A percentile compares a stretch with the other conserved stretches of the same genome.
Conservation (phyloP, 2,888 invertebrate genomes). For the Erannis defoliaria region DNA sequence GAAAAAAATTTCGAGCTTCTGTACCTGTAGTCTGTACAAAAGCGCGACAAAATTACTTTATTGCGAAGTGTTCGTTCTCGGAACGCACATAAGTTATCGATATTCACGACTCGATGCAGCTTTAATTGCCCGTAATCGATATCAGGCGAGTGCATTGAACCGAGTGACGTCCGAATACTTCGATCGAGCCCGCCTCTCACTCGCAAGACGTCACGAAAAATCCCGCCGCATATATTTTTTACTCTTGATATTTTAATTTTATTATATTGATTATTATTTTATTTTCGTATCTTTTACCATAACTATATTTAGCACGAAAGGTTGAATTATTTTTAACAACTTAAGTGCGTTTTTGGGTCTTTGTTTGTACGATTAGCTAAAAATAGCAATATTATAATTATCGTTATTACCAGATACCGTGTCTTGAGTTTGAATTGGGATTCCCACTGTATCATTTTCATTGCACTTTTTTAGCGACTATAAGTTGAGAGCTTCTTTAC, state of each 20-base stretch:
- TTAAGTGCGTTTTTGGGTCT: not conserved
- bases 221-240: slow-evolving; percentile 47
- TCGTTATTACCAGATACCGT: not conserved
- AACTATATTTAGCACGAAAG: slow-evolving; percentile 6
- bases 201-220: slow-evolving; percentile 54
- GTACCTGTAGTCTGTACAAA: not conserved
- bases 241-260: slow-evolving; percentile 32
- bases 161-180: slow-evolving; percentile 53
- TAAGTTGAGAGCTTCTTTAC: not conserved
- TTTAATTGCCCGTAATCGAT: slow-evolving; percentile 60
- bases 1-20: not conserved
- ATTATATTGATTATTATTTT: not conserved
- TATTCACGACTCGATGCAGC: slow-evolving; percentile 46
- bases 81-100: slow-evolving; percentile 42
- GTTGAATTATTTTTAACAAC: slow-evolving; percentile 6
- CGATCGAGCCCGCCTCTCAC: slow-evolving; percentile 53
- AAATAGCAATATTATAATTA: slow-evolving; percentile 9
- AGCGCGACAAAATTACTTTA: not conserved
- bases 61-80: slow-evolving; percentile 19
- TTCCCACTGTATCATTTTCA: not conserved
- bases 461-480: not conserved
- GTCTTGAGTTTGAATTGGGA: not conserved
- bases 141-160: slow-evolving; percentile 62
- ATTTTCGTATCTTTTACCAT: slow-evolving; percentile 3
- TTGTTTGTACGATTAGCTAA: not conserved